Conservation (phyloP, 2,113 vertebrate genomes). For the Leiothrix lutea region DNA sequence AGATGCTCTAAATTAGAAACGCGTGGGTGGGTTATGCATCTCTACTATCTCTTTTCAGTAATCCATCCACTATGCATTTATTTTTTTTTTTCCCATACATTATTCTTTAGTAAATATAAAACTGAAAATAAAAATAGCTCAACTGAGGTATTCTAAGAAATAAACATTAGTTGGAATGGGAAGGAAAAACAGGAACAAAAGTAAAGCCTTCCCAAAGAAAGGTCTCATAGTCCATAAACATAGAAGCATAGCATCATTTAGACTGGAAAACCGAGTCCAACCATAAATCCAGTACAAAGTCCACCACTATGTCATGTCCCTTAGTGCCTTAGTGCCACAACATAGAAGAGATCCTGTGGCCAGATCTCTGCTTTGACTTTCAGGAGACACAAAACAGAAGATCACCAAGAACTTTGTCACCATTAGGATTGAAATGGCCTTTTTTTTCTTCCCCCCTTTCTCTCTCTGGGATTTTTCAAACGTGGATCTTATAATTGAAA, state of each 20-base stretch:
- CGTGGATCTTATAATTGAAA: slow-evolving; percentile 51
- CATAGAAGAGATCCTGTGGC: background rate
- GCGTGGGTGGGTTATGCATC: background rate
- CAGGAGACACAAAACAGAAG: background rate
- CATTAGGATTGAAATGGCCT: background rate
- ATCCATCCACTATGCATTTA: background rate
- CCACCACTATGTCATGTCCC: background rate
- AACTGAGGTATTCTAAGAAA: background rate
- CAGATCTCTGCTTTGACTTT: background rate
- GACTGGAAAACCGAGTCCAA: background rate
- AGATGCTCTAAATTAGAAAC: slow-evolving; percentile 1
- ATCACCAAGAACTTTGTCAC: background rate
- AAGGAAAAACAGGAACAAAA: background rate
- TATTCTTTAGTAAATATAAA: background rate
- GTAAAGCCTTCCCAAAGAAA: background rate
- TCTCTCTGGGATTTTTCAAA: slow-evolving; percentile 15
- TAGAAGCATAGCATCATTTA: background rate
- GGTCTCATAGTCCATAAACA: background rate
- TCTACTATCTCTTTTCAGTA: background rate
- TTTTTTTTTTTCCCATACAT: background rate
- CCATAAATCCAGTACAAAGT: background rate
- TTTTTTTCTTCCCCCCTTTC: accelerated
- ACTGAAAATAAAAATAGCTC: background rate
- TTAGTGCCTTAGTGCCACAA: background rate
- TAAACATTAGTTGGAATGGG: background rate